Evolutionary conservation across 2,888 invertebrate genomes (phyloP), one percentile per base, ranked within the genome.

Genomic region (Platynereis dumerilii): DNA sequence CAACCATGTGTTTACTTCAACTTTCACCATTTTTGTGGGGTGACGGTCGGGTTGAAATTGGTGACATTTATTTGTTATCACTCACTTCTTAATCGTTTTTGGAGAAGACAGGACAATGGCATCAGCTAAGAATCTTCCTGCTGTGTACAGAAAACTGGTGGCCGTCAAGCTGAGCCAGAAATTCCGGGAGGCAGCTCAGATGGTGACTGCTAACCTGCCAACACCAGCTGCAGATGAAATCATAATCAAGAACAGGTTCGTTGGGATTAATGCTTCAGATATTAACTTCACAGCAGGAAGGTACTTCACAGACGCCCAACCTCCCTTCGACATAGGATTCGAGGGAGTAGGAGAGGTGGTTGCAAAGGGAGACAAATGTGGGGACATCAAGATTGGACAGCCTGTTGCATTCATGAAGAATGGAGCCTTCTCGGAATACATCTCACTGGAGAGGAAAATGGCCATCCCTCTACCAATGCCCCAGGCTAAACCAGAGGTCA

Each of bases 251-350:
- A 82, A 79, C 71, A 81, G 76, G 80, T 81, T 67, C 76, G 76
- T 80, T n/a, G 81, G 81, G n/a, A 78, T 83, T 22, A 83, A 83
- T 77, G 83, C 83, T 12, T 80, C 82, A 26, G 83, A 83, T 59
- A 76, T 83, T 20, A 83, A 82, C 64, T 78, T 75, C 58, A 75
- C 81, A 10, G 80, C 82, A 57, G 83, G 81, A 15, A 72, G 77
- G 64, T 80, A 80, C 74, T 77, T 78, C 58, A 71, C 75, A 3
- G 68, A 65, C 10, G 67, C 71, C 0, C 74, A 76, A 53, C 72
- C 73, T 2, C 81, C 81, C 5, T 74, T 80, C 65, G 77, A 78
- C 60, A 67, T 71, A 60, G 81, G 81, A 27, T 80, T 81, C 76
- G 81, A 80, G 76, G 79, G 72, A 45, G 60, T 79, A 57, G 80